Conservation (phyloP, 2,888 invertebrate species). For the Drosophila pseudotalamancana region DNA sequence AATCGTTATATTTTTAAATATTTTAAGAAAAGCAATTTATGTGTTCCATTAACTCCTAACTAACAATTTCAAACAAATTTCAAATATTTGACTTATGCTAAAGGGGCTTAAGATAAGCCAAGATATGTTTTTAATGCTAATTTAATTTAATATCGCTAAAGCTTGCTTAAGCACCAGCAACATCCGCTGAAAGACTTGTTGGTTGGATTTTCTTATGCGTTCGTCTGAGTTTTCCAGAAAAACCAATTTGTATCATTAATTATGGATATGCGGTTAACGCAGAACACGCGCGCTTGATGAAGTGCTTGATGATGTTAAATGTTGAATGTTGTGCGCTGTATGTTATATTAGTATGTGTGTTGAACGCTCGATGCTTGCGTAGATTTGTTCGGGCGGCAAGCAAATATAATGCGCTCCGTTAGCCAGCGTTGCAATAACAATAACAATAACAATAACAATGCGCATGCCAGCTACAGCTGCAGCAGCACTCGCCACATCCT, state of each 20-base stretch:
- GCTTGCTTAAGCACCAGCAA: not conserved
- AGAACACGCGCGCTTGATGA: conserved; percentile 14
- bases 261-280: conserved; percentile 42
- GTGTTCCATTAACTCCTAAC: too few species aligned
- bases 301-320: conserved; percentile 17
- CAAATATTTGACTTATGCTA: not conserved
- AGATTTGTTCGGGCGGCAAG: conserved; percentile 63
- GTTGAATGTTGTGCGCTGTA: conserved; percentile 8
- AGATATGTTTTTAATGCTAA: not conserved
- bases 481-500: conserved; percentile 57
- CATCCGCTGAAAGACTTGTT: not conserved
- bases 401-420: conserved; percentile 65
- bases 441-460: conserved; percentile 52
- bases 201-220: conserved; percentile 4
- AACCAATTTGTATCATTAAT: conserved; percentile 52
- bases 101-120: not conserved
- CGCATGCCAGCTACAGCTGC: conserved; percentile 34
- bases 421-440: conserved; percentile 46
- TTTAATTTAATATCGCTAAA: conserved; percentile 1
- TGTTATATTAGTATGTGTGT: conserved; percentile 23
- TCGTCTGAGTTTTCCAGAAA: conserved; percentile 14
- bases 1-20: not conserved
- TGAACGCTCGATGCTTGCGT: conserved; percentile 42
- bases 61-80: too few species aligned
- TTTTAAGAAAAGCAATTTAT: not conserved